Conservation (phyloP, 1,140 invertebrate genomes). For the Drosophila grimshawi region DNA sequence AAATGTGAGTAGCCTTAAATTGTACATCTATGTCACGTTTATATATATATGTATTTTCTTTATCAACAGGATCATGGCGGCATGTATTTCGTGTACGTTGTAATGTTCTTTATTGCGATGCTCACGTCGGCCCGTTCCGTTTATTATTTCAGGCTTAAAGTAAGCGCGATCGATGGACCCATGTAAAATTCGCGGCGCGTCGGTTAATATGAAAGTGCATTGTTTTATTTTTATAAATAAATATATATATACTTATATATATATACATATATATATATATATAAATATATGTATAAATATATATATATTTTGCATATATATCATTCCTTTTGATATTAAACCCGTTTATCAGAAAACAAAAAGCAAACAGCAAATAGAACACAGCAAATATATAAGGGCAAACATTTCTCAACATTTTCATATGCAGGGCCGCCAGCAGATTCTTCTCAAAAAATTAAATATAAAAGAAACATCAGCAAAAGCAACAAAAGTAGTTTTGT, state of each 20-base stretch:
- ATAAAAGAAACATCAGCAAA: conserved; percentile 15
- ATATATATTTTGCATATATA: conserved; percentile 78
- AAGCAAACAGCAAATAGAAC: conserved; percentile 48
- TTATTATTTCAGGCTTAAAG: conserved; percentile 96
- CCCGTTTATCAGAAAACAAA: conserved; percentile 48
- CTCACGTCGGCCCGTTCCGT: conserved; percentile 91
- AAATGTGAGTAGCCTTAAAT: conserved; percentile 46
- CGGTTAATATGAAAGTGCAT: conserved; percentile 64
- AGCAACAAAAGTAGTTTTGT: conserved; percentile 25
- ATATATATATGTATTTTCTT: neutral
- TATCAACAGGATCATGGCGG: conserved; percentile 87
- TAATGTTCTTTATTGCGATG: conserved; percentile 90
- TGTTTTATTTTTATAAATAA: conserved; percentile 78
- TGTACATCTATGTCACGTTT: neutral
- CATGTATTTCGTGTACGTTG: conserved; percentile 93
- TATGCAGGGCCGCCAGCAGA: conserved; percentile 24
- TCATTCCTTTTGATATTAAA: conserved; percentile 85
- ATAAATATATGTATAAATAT: conserved; percentile 56
- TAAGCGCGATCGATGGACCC: conserved; percentile 93
- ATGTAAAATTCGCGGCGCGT: conserved; percentile 86
- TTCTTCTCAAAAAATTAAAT: conserved; percentile 15
- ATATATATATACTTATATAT: conserved; percentile 51
- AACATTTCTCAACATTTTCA: conserved; percentile 26
- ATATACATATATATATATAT: conserved; percentile 68
- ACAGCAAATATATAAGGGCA: conserved; percentile 29